Percentiles rank a stretch among this genome's conserved stretches.
These are phyloP conservation scores for Hestina assimilis DNA, from an alignment of 1,140 invertebrate species.

Conservation along the genomic window DNA sequence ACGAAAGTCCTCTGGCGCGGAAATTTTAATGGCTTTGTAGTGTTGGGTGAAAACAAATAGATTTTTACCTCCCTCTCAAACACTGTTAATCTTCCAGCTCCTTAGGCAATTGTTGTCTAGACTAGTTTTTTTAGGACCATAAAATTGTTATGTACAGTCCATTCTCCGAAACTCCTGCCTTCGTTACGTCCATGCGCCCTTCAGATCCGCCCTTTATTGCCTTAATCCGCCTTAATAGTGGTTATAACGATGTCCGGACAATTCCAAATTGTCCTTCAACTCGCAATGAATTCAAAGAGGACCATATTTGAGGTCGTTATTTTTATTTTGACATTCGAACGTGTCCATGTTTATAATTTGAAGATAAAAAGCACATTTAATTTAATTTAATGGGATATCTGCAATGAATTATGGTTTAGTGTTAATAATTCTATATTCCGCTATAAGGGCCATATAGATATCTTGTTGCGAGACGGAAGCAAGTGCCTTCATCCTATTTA, in stretches of 20 bases:
- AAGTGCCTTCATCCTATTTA: no score
- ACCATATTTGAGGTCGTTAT: constrained; percentile 16
- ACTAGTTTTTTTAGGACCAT: constrained; percentile 14
- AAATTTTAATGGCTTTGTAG: no score
- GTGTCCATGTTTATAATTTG: constrained; percentile 15
- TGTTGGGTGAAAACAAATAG: neutral
- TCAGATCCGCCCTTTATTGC: constrained; percentile 16
- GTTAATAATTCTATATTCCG: no score
- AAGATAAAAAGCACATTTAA: constrained; percentile 9
- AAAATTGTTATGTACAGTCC: constrained; percentile 18
- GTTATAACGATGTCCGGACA: constrained; percentile 26
- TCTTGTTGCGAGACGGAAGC: no score
- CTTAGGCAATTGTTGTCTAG: constrained; percentile 28
- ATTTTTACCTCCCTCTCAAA: neutral
- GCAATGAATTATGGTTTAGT: no score
- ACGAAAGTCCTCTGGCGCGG: no score
- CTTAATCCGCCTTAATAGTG: constrained; percentile 30
- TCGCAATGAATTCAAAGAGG: constrained; percentile 28
- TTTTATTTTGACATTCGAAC: constrained; percentile 25
- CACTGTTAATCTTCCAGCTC: neutral
- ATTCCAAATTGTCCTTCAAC: constrained; percentile 18
- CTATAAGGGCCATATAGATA: no score
- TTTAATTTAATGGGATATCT: constrained; percentile 3
- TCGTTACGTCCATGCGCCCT: constrained; percentile 16
- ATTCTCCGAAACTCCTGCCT: constrained; percentile 21